A percentile compares a stretch with the other conserved stretches of the same genome.
Conservation (phyloP, 2,888 invertebrate genomes). For the Drosophila mimica region DNA sequence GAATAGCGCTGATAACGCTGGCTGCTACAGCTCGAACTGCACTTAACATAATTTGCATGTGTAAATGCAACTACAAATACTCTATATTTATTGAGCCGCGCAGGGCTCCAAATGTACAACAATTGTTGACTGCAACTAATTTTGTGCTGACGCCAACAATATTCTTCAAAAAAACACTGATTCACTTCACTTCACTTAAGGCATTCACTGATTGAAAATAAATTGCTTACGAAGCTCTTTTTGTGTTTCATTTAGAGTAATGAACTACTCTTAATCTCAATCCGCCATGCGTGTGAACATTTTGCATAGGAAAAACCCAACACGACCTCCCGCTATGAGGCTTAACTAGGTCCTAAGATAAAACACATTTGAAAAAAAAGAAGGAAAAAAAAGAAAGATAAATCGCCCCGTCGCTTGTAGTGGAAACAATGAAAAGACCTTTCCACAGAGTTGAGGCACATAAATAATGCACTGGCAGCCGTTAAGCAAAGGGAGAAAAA, state of each 20-base stretch:
- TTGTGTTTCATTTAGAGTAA: constrained; percentile 23
- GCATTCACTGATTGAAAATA: constrained; percentile 40
- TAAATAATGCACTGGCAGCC: constrained; percentile 73
- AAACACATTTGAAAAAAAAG: constrained; percentile 39
- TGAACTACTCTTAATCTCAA: constrained; percentile 46
- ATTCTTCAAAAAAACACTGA: background rate
- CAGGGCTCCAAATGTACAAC: too few species aligned
- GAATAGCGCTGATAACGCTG: too few species aligned
- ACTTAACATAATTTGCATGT: too few species aligned
- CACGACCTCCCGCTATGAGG: constrained; percentile 13
- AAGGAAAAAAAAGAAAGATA: constrained; percentile 53
- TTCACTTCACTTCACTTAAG: background rate
- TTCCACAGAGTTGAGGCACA: constrained; percentile 55
- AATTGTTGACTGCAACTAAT: too few species aligned
- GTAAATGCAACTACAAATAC: too few species aligned
- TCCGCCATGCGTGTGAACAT: constrained; percentile 44
- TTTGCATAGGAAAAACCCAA: constrained; percentile 54
- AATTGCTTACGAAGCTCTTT: constrained; percentile 17
- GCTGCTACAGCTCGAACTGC: too few species aligned
- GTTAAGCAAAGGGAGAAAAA: constrained; percentile 38
- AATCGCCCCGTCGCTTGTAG: constrained; percentile 63
- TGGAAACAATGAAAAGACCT: constrained; percentile 64
- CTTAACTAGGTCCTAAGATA: constrained; percentile 19
- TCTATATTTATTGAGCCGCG: too few species aligned
- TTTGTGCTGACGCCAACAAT: too few species aligned